Evolutionary conservation across 2,113 vertebrate species (phyloP), one percentile per base, ranked within the genome.

Genomic region (Mormyrus lacerda): DNA sequence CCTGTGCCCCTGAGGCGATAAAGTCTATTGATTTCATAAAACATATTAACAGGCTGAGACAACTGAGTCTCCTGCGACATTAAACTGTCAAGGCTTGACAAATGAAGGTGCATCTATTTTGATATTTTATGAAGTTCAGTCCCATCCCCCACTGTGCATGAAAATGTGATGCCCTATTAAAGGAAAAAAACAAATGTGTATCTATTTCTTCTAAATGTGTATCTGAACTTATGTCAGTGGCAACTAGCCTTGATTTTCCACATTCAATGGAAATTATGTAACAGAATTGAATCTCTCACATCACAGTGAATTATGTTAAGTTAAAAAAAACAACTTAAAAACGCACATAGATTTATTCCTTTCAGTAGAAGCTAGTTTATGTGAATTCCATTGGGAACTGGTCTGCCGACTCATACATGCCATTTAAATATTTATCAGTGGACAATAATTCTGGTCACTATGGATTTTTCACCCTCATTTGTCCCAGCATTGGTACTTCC

Each of bases 51-150:
- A 84, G 82, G 82, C 82, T n/a, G 44, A 47, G 39, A 84, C 82
- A 84, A 79, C 73, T 19, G 35, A 79, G 42, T 79, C 73, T 79
- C 82, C 44, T 3, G 82, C 19, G 82, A 84, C 79, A 86, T 88
- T 90, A 89, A 89, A 88, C 82, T 85, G 58, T 85, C 87, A 85
- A 84, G n/a, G 61, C 61, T 44, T 85, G 82, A 86, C 87, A 85
- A 88, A 88, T 84, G 83, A 69, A 85, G 88, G 88, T 53, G 44
- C 35, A 88, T 50, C 82, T 73, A n/a, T 79, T 84, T 58, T 69
- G 87, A 89, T 86, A 86, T 90, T 88, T 45, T 69, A 87, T 85
- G 35, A 84, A 48, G 83, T 86, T 90, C 89, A 73, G 88, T 90
- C 58, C 82, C 82, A 79, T 83, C 55, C 82, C 65, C 88, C 19